Base-by-base conservation (phyloP, 2,888 invertebrate genomes). In the Argynnis bischoffii region DNA sequence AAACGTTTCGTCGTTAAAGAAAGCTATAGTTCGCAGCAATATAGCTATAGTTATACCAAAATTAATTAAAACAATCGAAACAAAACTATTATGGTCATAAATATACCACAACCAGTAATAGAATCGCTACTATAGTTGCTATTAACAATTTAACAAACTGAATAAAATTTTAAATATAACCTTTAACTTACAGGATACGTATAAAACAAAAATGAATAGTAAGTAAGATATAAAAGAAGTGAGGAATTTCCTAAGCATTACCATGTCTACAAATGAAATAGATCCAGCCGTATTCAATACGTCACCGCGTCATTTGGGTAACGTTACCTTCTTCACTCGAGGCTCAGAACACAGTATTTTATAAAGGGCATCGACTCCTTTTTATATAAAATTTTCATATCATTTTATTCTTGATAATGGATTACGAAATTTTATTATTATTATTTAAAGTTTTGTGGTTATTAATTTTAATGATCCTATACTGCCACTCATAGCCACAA, bases 261-360 rank as follows among this genome's bases (percentile, higher is more conserved):
- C 65, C 46, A 26, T 41, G 46, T 61, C 56, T 46, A 57, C 57
- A 65, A 65, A 65, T 65, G 57, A 65, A 65, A 65, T 63, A 66
- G 64, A 65, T 48, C 63, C 18, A 51, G 67, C 67, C 60, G 61
- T 66, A 69, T 72, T 67, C 69, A 66, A 71, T 71, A 71, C 64
- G 63, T 72, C 72, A 61, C 66, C 61, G 63, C 26, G 65, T 73
- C 68, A 72, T 72, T 68, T 71, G 54, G 48, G 63, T 60, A 64
- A 67, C 60, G 66, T 67, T 73, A 70, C 63, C 55, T 59, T 56
- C n/a, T 51, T 64, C 65, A 57, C 48, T 64, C 21, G 21, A 55
- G 18, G 16, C 60, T 60, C 6, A 54, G 48, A 66, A 35, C 13
- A 55, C 1, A 2, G 1, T 2, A 15, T 8, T 60, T 50, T 21